Evolutionary conservation across 2,797 vertebrate species (phyloP).

Genomic region (Phrynocephalus guinanensis): DNA sequence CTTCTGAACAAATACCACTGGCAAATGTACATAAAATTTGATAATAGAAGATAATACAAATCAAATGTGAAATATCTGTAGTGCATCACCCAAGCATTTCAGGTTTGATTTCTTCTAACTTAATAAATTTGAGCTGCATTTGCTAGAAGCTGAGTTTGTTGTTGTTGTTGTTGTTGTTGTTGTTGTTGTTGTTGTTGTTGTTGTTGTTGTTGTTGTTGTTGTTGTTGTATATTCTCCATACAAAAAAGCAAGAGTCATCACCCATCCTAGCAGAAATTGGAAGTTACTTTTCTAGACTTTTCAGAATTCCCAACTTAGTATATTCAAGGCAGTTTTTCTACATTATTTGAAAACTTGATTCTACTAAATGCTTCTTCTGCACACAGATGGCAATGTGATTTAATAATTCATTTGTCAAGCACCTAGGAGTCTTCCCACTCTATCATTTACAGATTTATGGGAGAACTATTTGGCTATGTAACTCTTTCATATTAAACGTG

Average conservation of each 20-base stretch:
- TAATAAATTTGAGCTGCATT: no score
- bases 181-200: no score
- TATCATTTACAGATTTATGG: not conserved
- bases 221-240: not conserved
- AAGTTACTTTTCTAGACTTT: not conserved
- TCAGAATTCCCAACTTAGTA: not conserved
- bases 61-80: no score
- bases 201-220: no score
- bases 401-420: not conserved
- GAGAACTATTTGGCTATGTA: not conserved
- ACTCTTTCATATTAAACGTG: not conserved
- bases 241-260: not conserved
- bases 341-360: not conserved
- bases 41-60: no score
- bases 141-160: no score
- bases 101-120: no score
- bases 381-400: not conserved
- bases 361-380: not conserved
- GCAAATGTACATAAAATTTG: no score
- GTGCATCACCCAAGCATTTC: no score
- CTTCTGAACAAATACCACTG: no score
- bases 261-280: not conserved
- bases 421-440: not conserved
- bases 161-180: no score
- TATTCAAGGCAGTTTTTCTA: not conserved